Evolutionary conservation across 2,888 invertebrate genomes (phyloP).

Genomic region (Noctua fimbriata): DNA sequence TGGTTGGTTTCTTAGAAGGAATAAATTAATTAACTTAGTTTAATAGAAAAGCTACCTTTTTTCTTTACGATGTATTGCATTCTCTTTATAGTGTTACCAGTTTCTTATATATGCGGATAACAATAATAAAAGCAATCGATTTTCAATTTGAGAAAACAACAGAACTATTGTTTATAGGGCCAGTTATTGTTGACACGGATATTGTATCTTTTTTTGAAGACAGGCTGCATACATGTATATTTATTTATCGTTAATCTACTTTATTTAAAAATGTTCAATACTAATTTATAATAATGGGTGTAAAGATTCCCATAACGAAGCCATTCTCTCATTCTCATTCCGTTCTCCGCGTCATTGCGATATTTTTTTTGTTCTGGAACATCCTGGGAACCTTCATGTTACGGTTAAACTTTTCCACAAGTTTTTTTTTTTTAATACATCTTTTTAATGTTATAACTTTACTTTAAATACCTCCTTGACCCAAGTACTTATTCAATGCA

Average conservation of each 20-base stretch:
- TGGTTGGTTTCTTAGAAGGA: slow-evolving; percentile 23
- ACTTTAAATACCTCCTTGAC: no score
- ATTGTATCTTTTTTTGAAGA: not conserved
- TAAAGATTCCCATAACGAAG: no score
- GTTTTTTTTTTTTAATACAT: no score
- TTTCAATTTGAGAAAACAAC: not conserved
- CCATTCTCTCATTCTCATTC: no score
- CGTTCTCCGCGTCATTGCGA: no score
- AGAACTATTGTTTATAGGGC: not conserved
- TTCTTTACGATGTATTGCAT: slow-evolving; percentile 1
- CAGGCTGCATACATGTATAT: not conserved
- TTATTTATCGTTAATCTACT: no score
- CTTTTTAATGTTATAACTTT: no score
- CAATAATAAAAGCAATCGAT: not conserved
- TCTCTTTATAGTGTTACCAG: not conserved
- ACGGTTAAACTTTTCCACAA: no score
- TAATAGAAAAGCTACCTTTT: slow-evolving; percentile 16
- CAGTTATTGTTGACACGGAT: not conserved
- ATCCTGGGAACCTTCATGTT: no score
- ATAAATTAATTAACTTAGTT: slow-evolving; percentile 43
- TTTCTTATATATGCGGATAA: not conserved
- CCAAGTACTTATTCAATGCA: no score
- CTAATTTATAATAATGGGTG: not conserved
- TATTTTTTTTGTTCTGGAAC: no score
- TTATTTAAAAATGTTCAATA: no score